These are phyloP conservation scores for Hypothenemus hampei DNA, from an alignment of 1,140 invertebrate genomes.

Conservation along the genomic window DNA sequence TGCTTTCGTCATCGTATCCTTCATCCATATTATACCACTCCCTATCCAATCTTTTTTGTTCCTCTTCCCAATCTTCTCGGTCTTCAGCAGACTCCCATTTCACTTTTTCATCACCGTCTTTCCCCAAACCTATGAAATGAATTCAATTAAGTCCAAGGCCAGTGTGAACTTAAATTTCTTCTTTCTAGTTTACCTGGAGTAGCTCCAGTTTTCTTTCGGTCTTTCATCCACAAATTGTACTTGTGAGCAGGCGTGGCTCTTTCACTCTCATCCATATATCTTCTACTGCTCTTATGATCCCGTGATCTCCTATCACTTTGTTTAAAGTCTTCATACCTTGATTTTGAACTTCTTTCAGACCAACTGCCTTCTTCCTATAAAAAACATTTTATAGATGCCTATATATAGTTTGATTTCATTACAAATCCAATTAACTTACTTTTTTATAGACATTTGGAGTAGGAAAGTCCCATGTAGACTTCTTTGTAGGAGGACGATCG, in stretches of 20 bases:
- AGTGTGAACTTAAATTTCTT: background rate
- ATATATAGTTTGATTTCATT: no score
- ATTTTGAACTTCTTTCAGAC: slow-evolving; percentile 47
- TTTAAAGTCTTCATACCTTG: slow-evolving; percentile 11
- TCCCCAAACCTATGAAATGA: slow-evolving; percentile 30
- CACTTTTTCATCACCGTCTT: slow-evolving; percentile 44
- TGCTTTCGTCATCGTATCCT: slow-evolving; percentile 88
- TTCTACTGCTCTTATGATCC: slow-evolving; percentile 17
- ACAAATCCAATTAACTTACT: no score
- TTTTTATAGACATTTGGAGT: slow-evolving; percentile 64
- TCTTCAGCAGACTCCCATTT: slow-evolving; percentile 62
- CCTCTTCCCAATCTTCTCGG: slow-evolving; percentile 82
- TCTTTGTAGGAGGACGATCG: slow-evolving; percentile 55
- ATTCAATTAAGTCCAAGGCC: no score
- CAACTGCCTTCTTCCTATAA: slow-evolving; percentile 38
- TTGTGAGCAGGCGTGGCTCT: slow-evolving; percentile 82
- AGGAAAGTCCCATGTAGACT: slow-evolving; percentile 88
- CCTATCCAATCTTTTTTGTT: slow-evolving; percentile 86
- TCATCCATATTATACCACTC: slow-evolving; percentile 97
- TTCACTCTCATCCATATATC: slow-evolving; percentile 62
- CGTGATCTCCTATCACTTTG: no score
- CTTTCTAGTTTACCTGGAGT: slow-evolving; percentile 50
- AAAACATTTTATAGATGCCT: no score
- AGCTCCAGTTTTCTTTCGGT: slow-evolving; percentile 57
- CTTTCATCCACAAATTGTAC: slow-evolving; percentile 73